Evolutionary conservation across 2,888 invertebrate genomes (phyloP).

Genomic region (Tolmerus cingulatus): DNA sequence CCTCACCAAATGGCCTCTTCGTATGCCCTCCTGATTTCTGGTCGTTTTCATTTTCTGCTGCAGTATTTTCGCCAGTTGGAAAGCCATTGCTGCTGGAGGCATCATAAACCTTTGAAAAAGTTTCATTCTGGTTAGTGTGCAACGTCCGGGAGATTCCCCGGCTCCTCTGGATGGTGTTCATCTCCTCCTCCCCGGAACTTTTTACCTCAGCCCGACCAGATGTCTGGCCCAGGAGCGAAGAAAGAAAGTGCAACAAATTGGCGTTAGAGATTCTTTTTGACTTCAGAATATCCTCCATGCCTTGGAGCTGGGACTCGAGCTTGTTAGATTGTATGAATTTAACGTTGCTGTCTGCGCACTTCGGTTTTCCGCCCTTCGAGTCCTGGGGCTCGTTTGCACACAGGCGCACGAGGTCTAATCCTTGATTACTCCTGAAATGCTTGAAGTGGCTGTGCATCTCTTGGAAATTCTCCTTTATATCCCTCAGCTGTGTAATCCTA

Average conservation of each 20-base stretch:
- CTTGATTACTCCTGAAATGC: constrained; percentile 52
- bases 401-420: constrained; percentile 43
- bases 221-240: not conserved
- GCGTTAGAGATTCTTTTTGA: not conserved
- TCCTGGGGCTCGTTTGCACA: not conserved
- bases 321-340: constrained; percentile 25
- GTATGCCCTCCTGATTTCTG: not conserved
- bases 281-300: not conserved
- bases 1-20: constrained; percentile 13
- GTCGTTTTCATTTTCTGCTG: constrained; percentile 25
- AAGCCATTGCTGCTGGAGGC: constrained; percentile 9
- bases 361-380: not conserved
- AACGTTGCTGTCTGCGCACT: constrained; percentile 25
- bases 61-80: constrained; percentile 10
- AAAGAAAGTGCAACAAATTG: constrained; percentile 24
- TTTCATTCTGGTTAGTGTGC: constrained; percentile 24
- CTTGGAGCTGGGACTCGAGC: constrained; percentile 1
- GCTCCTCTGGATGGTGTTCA: constrained; percentile 1
- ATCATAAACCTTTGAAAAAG: constrained; percentile 1
- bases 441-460: constrained; percentile 56
- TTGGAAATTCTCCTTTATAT: constrained; percentile 48
- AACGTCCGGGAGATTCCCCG: not conserved
- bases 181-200: not conserved
- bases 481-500: constrained; percentile 50
- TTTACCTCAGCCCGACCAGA: not conserved